These are phyloP conservation scores for Elysia crispata DNA, from an alignment of 2,888 invertebrate species.

Conservation along the genomic window DNA sequence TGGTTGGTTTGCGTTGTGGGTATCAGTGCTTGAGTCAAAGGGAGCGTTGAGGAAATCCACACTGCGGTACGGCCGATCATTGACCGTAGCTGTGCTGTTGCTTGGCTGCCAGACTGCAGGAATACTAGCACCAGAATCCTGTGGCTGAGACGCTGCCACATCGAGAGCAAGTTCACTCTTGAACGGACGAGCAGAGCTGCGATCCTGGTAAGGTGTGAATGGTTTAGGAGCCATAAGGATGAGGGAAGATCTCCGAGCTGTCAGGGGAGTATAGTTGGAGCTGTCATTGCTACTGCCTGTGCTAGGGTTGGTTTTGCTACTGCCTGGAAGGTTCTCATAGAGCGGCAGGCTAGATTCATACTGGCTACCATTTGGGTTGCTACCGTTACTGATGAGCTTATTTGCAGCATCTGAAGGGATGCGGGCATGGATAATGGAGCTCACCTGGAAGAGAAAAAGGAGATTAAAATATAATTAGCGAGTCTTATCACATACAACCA, in stretches of 20 bases:
- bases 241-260: slow-evolving; percentile 60
- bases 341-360: slow-evolving; percentile 54
- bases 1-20: not conserved
- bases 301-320: slow-evolving; percentile 50
- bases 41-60: slow-evolving; percentile 11
- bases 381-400: not conserved
- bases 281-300: slow-evolving; percentile 53
- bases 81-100: not conserved
- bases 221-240: slow-evolving; percentile 70
- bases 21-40: too few species aligned
- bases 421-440: slow-evolving; percentile 53
- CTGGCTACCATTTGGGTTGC: not conserved
- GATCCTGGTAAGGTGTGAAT: slow-evolving; percentile 61
- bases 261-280: slow-evolving; percentile 38
- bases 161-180: slow-evolving; percentile 49
- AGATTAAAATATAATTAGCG: too few species aligned
- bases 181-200: slow-evolving; percentile 45
- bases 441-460: slow-evolving; percentile 44
- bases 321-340: slow-evolving; percentile 67
- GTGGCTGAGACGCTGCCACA: not conserved
- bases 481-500: too few species aligned
- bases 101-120: not conserved
- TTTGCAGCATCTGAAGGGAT: slow-evolving; percentile 49
- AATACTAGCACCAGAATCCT: not conserved
- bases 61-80: slow-evolving; percentile 23